Evolutionary conservation across 2,888 invertebrate species (phyloP), one percentile per base, ranked within the genome.

Genomic region (Zhuqinia jingwanae): DNA sequence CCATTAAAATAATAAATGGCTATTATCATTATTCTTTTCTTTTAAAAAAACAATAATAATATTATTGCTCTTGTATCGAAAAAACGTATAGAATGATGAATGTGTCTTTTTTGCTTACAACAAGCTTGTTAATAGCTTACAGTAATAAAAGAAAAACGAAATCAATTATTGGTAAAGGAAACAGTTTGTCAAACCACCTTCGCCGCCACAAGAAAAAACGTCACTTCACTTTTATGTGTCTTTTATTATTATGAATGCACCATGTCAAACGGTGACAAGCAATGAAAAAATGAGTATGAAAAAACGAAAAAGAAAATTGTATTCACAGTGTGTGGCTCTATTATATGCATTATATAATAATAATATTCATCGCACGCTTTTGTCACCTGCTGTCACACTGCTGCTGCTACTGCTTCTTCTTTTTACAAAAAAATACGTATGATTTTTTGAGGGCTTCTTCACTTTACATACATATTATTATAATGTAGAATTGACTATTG

Each of bases 371-470:
- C 73, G 27, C 30, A 45, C 58, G 58, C 36, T 81, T n/a, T 73
- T 81, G 81, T 81, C 81, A 81, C 73, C 56, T 58, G 63, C 45
- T 81, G 81, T 81, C 81, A 53, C 73, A 56, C 25, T 17, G 27
- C n/a, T n/a, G n/a, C n/a, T n/a, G n/a, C n/a, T n/a, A n/a, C n/a
- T n/a, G n/a, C 56, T 45, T n/a, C n/a, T 68, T 20, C 6, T 56
- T 81, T 73, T 73, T 58, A 63, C 36, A 63, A 60, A n/a, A n/a
- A n/a, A n/a, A n/a, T n/a, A n/a, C n/a, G n/a, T n/a, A n/a, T 78
- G n/a, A 25, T 22, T 22, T 17, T n/a, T n/a, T 53, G 42, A 17
- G 50, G 2, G 36, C 36, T 50, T 63, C 65, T 77, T 50, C 45
- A 47, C 6, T 73, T 73, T 5, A 63, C 13, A 63, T 30, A 10